Conservation (phyloP, 2,797 vertebrate genomes). For the Anomalospiza imberbis region DNA sequence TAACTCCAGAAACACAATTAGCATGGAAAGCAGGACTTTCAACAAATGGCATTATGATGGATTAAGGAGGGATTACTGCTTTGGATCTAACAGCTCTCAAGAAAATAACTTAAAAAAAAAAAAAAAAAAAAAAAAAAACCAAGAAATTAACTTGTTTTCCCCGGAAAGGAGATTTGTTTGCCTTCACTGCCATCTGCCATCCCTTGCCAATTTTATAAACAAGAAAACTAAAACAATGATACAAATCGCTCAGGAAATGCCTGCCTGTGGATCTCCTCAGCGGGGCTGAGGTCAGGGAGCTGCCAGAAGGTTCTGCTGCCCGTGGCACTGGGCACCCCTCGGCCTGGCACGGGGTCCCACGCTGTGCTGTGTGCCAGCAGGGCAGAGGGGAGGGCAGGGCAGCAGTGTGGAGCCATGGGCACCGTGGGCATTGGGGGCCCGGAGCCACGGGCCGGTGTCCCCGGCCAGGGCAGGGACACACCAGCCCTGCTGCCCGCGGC, state of each 20-base stretch:
- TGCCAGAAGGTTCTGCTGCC: background rate
- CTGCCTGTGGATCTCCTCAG: fast-evolving
- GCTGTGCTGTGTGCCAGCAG: fast-evolving
- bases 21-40: constrained; percentile 31
- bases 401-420: fast-evolving
- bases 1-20: constrained; percentile 52
- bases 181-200: constrained; percentile 49
- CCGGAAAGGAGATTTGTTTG: constrained; percentile 30
- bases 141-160: constrained; percentile 41
- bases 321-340: fast-evolving
- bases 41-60: constrained; percentile 58
- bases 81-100: constrained; percentile 33
- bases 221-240: background rate
- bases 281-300: background rate
- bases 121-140: background rate
- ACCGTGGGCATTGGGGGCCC: too few relatives aligned
- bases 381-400: fast-evolving
- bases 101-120: constrained; percentile 8
- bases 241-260: background rate
- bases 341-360: fast-evolving
- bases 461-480: too few relatives aligned
- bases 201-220: background rate
- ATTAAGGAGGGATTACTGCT: constrained; percentile 57
- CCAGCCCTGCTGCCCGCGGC: background rate
- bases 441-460: too few relatives aligned